These are phyloP conservation scores for Drosophila mulleri DNA, from an alignment of 2,888 invertebrate species.

Conservation along the genomic window DNA sequence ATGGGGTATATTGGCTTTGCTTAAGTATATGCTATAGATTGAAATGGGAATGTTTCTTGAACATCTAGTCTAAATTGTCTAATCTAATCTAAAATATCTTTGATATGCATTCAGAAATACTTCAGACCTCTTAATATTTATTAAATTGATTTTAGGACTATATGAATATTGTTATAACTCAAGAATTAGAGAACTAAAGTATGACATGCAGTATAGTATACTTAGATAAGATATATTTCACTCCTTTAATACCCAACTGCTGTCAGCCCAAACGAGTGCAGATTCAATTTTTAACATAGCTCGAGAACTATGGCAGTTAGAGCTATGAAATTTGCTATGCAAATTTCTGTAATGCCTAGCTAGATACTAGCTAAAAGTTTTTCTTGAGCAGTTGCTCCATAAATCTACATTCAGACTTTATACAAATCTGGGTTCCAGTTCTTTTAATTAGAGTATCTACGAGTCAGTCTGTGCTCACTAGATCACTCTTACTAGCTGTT, in stretches of 20 bases:
- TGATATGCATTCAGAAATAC: too few species aligned
- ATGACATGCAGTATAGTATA: too few species aligned
- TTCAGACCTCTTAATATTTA: too few species aligned
- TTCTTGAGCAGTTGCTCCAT: too few species aligned
- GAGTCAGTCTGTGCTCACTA: neutral
- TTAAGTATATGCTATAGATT: neutral
- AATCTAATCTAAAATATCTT: too few species aligned
- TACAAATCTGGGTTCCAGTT: neutral
- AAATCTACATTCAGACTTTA: neutral
- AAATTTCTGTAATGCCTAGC: too few species aligned
- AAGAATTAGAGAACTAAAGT: neutral
- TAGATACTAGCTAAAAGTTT: neutral
- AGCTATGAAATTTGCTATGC: neutral
- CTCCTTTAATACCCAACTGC: too few species aligned
- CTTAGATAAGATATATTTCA: too few species aligned
- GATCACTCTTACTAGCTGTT: slow-evolving; percentile 23
- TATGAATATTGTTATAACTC: neutral
- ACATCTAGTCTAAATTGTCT: neutral
- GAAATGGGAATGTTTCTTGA: neutral
- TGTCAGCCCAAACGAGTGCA: too few species aligned
- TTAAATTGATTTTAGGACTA: too few species aligned
- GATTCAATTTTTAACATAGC: neutral
- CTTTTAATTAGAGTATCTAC: neutral
- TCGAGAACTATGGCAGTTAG: neutral
- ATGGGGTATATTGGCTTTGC: neutral